Percentiles rank a stretch among this genome's conserved stretches.
These are phyloP conservation scores for Proterorhinus semilunaris DNA, from an alignment of 2,113 vertebrate genomes.

Conservation along the genomic window DNA sequence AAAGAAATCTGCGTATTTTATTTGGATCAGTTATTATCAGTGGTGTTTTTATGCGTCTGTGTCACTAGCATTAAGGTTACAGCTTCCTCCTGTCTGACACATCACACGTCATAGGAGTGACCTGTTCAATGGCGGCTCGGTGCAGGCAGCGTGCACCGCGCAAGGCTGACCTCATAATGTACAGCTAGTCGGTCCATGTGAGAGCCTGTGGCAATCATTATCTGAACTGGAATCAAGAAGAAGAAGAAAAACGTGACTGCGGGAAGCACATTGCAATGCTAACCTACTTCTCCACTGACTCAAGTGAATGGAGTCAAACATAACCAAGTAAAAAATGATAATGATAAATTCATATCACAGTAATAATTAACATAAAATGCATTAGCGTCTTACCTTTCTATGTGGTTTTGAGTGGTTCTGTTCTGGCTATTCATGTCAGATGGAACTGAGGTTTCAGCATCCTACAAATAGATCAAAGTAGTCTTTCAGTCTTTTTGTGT, in stretches of 20 bases:
- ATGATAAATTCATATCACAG: no score
- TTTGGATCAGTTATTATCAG: not conserved
- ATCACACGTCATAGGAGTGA: constrained; percentile 30
- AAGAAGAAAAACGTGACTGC: constrained; percentile 38
- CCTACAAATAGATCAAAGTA: constrained; percentile 34
- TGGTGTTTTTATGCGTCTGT: constrained; percentile 12
- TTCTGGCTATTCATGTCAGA: constrained; percentile 13
- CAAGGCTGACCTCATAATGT: constrained; percentile 9
- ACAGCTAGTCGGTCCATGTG: constrained; percentile 22
- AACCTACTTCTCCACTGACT: constrained; percentile 54
- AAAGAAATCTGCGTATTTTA: no score
- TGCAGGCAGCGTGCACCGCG: constrained; percentile 17
- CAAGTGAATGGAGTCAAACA: not conserved
- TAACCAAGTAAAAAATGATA: no score
- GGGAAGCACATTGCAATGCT: constrained; percentile 45
- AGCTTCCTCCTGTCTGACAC: constrained; percentile 34
- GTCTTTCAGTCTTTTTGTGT: not conserved
- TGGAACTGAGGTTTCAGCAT: constrained; percentile 17
- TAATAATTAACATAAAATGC: not conserved
- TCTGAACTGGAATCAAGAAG: constrained; percentile 53
- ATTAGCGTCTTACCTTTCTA: constrained; percentile 51
- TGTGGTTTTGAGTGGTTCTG: constrained; percentile 13
- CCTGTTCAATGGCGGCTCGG: constrained; percentile 18
- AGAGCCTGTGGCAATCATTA: constrained; percentile 40
- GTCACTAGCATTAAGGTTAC: constrained; percentile 23